phyloP scores from a whole-genome alignment of 2,797 vertebrate genomes.

The Paramormyrops hopkinsi region DNA sequence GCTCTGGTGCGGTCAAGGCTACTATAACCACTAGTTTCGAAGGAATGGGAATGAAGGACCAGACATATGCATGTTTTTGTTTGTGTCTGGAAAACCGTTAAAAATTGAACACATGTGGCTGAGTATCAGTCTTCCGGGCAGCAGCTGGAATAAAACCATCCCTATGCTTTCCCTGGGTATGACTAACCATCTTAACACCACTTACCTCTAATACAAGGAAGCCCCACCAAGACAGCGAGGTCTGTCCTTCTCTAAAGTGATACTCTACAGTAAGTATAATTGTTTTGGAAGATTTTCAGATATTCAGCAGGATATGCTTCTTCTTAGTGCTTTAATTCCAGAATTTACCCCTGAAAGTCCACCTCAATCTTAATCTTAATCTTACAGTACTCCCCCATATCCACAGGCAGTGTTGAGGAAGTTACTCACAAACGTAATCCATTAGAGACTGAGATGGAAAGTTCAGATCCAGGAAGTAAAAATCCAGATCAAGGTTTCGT shows the following conservation, averaged over 20 bases:
- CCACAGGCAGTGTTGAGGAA: not conserved
- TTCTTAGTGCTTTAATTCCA: not conserved
- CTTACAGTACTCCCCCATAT: not conserved
- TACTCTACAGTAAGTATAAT: not conserved
- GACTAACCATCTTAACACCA: not conserved
- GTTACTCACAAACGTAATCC: not conserved
- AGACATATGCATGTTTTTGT: constrained; percentile 24
- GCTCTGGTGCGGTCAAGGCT: constrained; percentile 36
- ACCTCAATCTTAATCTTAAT: not conserved
- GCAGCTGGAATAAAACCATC: not conserved
- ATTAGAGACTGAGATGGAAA: not conserved
- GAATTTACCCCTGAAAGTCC: not conserved
- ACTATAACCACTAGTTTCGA: not conserved
- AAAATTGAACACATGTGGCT: constrained; percentile 35
- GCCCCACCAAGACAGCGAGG: not conserved
- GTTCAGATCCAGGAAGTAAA: not conserved
- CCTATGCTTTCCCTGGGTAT: not conserved
- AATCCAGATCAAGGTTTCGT: not conserved
- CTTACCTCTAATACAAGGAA: not conserved
- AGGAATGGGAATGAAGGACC: not conserved
- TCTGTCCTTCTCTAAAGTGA: not conserved
- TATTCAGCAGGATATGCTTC: not conserved
- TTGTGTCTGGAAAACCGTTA: constrained; percentile 29
- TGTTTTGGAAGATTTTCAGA: not conserved
- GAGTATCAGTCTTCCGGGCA: not conserved